phyloP scores from a whole-genome alignment of 2,113 vertebrate genomes.

The Muntiacus reevesi region DNA sequence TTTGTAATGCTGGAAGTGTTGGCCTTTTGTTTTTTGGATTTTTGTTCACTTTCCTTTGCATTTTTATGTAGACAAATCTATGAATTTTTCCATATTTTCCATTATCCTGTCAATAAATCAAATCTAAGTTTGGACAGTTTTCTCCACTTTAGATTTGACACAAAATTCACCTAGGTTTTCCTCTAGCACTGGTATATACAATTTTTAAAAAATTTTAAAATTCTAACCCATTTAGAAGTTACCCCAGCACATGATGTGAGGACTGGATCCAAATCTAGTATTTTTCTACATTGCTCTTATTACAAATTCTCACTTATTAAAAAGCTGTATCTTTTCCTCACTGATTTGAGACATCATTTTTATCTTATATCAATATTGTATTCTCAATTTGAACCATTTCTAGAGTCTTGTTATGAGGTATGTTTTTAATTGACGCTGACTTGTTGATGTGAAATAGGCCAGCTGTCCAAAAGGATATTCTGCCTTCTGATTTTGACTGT shows the following conservation, averaged over 20 bases:
- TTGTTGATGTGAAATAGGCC: neutral
- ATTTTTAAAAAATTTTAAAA: neutral
- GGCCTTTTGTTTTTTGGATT: neutral
- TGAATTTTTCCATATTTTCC: neutral
- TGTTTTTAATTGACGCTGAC: neutral
- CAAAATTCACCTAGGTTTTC: neutral
- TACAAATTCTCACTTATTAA: neutral
- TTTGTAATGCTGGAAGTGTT: neutral
- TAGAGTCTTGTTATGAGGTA: neutral
- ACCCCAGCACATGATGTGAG: neutral
- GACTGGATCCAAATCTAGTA: neutral
- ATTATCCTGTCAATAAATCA: neutral
- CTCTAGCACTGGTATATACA: neutral
- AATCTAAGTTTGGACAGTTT: neutral
- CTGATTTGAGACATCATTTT: neutral
- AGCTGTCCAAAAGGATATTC: neutral
- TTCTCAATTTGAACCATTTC: neutral
- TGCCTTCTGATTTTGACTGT: neutral
- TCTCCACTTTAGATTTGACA: neutral
- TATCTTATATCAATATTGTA: neutral
- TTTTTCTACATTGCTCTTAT: neutral
- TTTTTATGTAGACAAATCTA: neutral
- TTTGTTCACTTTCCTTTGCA: neutral
- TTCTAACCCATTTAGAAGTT: neutral
- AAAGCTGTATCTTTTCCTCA: neutral